Percentiles rank a stretch among this genome's conserved stretches.
Evolutionary conservation across 2,797 vertebrate genomes (phyloP).

Genomic region (Alauda arvensis): DNA sequence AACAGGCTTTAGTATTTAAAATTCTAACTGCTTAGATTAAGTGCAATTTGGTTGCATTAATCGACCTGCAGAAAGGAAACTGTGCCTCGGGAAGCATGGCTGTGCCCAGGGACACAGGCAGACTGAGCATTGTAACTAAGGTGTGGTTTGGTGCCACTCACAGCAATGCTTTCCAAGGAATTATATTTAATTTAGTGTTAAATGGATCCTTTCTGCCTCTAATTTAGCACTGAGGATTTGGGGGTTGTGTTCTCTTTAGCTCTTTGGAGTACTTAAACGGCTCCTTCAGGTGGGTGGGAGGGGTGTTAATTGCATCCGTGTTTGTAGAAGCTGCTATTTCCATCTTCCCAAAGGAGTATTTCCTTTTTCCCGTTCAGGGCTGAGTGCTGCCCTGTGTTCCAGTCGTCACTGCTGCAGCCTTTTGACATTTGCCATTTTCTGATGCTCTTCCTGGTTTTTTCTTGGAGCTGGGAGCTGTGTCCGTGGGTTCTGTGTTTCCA

Average conservation of each 20-base stretch:
- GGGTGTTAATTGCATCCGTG: background rate
- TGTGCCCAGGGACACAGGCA: background rate
- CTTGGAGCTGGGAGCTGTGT: background rate
- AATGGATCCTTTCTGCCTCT: slow-evolving; percentile 3
- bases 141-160: background rate
- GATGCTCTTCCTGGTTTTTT: slow-evolving; percentile 5
- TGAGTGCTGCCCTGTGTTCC: background rate
- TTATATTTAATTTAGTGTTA: slow-evolving; percentile 13
- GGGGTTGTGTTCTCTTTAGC: background rate
- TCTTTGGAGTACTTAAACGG: background rate
- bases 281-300: background rate
- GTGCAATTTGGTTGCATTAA: slow-evolving; percentile 26
- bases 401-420: background rate
- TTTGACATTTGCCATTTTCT: slow-evolving; percentile 11
- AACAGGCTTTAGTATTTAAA: slow-evolving; percentile 20
- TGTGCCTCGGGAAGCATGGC: background rate
- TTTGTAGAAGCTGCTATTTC: background rate
- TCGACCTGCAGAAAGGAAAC: slow-evolving; percentile 25
- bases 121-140: background rate
- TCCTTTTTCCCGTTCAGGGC: background rate
- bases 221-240: background rate
- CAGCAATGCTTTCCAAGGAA: background rate
- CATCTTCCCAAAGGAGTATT: background rate
- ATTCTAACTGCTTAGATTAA: background rate
- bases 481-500: background rate